Percentiles rank a stretch among this genome's conserved stretches.
Conservation (phyloP, 2,113 vertebrate genomes). For the Varanus salvator region DNA sequence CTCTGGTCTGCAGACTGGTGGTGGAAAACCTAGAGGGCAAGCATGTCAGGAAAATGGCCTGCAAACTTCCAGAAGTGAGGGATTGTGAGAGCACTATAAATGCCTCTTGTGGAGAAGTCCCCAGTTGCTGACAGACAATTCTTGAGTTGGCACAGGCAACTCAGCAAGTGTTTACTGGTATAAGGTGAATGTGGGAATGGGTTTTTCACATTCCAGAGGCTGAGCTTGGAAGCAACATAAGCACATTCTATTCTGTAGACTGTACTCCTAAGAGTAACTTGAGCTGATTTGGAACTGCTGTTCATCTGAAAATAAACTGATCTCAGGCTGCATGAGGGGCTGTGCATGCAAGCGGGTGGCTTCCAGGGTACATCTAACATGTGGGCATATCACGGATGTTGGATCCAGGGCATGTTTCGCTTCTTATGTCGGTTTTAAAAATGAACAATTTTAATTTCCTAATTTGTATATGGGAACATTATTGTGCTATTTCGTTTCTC, state of each 20-base stretch:
- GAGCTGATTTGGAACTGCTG: not conserved
- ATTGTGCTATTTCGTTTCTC: not conserved
- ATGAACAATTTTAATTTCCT: not conserved
- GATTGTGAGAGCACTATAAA: too few relatives aligned
- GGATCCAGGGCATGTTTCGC: not conserved
- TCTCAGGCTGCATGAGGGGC: not conserved
- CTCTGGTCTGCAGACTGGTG: too few relatives aligned
- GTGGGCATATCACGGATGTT: not conserved
- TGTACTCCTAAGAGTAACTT: not conserved
- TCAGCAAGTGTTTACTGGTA: not conserved
- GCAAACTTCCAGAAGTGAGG: too few relatives aligned
- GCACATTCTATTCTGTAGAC: not conserved
- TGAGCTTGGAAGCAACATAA: not conserved
- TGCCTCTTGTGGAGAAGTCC: too few relatives aligned
- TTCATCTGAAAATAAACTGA: not conserved
- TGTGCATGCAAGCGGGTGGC: not conserved
- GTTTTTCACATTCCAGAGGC: not conserved
- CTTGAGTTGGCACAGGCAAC: not conserved
- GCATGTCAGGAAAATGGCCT: too few relatives aligned
- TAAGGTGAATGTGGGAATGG: not conserved
- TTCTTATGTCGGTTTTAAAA: not conserved
- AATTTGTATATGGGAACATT: slow-evolving; percentile 1
- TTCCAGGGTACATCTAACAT: not conserved
- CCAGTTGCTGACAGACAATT: not conserved
- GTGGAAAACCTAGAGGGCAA: too few relatives aligned